Conservation (phyloP, 2,113 vertebrate genomes). For the Gallinago media region DNA sequence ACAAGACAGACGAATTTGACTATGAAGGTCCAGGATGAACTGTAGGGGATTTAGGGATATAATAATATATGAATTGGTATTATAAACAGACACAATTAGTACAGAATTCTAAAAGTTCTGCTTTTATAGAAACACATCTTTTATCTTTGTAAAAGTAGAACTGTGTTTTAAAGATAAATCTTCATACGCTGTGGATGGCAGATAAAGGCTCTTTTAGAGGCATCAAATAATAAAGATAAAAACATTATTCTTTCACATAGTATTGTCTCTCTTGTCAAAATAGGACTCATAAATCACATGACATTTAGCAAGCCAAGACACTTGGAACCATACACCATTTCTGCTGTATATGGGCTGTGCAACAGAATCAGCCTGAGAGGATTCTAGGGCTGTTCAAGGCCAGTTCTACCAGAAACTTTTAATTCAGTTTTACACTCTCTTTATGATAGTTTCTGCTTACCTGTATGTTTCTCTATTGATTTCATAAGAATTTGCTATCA, state of each 20-base stretch:
- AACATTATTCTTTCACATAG: constrained; percentile 2
- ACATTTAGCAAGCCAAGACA: background rate
- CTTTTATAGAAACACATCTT: constrained; percentile 25
- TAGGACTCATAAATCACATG: background rate
- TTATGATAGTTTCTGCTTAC: background rate
- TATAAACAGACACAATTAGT: constrained; percentile 24
- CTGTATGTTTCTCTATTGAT: background rate
- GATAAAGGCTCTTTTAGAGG: constrained; percentile 44
- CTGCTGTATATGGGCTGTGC: background rate
- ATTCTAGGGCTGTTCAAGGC: background rate
- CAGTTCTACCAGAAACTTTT: background rate
- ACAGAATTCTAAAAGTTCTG: background rate
- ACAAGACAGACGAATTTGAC: background rate
- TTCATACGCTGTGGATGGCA: constrained; percentile 15
- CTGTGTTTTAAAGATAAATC: constrained; percentile 37
- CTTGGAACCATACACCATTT: background rate
- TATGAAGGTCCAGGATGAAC: background rate
- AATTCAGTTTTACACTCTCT: background rate
- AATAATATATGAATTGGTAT: background rate
- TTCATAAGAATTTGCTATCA: background rate
- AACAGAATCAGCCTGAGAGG: background rate
- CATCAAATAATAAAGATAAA: constrained; percentile 40
- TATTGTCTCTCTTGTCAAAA: constrained; percentile 41
- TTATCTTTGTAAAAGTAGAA: constrained; percentile 40
- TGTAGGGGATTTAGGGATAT: background rate